These are phyloP conservation scores for Willowsia nigromaculata DNA, from an alignment of 2,888 invertebrate genomes.

Conservation along the genomic window DNA sequence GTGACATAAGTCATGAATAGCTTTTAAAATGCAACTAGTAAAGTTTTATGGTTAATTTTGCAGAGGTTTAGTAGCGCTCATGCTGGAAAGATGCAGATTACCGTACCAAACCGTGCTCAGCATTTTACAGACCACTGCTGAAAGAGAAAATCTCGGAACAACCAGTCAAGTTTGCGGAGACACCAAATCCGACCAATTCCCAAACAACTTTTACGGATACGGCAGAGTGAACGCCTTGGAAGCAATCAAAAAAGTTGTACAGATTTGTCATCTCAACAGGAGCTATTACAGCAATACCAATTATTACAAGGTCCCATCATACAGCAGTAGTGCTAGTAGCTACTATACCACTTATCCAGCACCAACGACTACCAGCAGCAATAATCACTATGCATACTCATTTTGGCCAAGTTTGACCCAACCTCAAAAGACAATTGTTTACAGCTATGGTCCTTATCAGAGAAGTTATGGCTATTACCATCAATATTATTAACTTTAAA, in stretches of 20 bases:
- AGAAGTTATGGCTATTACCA: background rate
- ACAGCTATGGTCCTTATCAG: background rate
- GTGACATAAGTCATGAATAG: background rate
- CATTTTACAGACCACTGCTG: background rate
- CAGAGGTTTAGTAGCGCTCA: constrained; percentile 23
- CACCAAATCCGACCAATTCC: background rate
- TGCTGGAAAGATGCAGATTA: constrained; percentile 24
- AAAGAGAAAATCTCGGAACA: background rate
- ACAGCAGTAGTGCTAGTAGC: no score
- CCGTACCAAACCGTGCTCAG: background rate
- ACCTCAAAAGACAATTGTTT: background rate
- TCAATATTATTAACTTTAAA: background rate
- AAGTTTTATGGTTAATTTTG: background rate
- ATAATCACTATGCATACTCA: background rate
- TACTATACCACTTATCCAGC: no score
- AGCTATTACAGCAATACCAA: background rate
- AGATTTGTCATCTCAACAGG: background rate
- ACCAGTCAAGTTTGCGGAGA: constrained; percentile 13
- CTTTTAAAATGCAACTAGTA: background rate
- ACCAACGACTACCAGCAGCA: no score
- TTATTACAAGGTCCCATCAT: background rate
- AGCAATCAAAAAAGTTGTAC: constrained; percentile 14
- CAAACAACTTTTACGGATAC: constrained; percentile 51
- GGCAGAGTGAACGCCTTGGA: constrained; percentile 44
- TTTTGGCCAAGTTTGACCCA: background rate